Percentiles rank a stretch among this genome's conserved stretches.
Evolutionary conservation across 2,888 invertebrate genomes (phyloP).

Genomic region (Lamproptera curius): DNA sequence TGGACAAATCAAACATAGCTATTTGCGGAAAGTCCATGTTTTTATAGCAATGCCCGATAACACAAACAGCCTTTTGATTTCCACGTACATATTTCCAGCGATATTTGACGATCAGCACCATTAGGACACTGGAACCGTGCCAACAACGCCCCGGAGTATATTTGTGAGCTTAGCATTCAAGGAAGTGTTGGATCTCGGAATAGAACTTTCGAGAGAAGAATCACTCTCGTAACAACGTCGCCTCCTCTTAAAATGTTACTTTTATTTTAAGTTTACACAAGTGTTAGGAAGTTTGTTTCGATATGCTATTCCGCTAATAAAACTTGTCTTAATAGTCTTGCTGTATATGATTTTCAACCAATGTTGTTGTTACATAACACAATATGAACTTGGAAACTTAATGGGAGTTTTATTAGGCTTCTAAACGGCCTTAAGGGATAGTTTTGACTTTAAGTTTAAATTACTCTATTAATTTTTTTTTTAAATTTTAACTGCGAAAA

Average conservation of each 20-base stretch:
- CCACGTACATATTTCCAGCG: constrained; percentile 47
- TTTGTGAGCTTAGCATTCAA: constrained; percentile 72
- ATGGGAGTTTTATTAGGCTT: too few species aligned
- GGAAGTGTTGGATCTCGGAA: constrained; percentile 71
- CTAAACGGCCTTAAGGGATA: too few species aligned
- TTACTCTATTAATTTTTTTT: too few species aligned
- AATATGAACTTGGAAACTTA: too few species aligned
- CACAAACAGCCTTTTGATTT: constrained; percentile 8
- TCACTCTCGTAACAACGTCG: constrained; percentile 17
- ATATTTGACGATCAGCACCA: constrained; percentile 63
- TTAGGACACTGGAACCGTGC: constrained; percentile 67
- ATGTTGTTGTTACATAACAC: too few species aligned
- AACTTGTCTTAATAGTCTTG: too few species aligned
- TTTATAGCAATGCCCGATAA: too few species aligned
- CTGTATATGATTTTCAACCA: too few species aligned
- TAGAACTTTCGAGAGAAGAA: constrained; percentile 58
- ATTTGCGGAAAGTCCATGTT: neutral
- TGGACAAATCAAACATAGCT: neutral
- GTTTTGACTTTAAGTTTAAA: too few species aligned
- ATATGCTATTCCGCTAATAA: too few species aligned
- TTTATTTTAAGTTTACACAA: neutral
- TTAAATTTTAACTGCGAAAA: too few species aligned
- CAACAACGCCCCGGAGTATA: constrained; percentile 61
- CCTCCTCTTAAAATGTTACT: constrained; percentile 8
- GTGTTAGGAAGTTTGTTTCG: too few species aligned